Evolutionary conservation across 2,113 vertebrate species (phyloP), one percentile per base, ranked within the genome.

Genomic region (Heterotis niloticus): DNA sequence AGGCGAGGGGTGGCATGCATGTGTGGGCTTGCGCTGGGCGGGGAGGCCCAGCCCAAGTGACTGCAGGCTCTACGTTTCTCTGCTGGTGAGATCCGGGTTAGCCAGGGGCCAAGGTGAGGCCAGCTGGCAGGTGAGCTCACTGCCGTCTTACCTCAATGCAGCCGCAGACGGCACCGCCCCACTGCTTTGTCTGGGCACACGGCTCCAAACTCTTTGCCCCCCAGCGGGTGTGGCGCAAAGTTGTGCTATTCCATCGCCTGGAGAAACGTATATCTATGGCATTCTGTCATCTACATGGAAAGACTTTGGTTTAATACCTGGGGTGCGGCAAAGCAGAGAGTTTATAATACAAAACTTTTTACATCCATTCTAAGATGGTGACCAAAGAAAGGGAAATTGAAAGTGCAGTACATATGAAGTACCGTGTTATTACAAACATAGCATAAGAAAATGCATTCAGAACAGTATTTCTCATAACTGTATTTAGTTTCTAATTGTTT

Each of bases 81-180:
- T 28, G 51, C 57, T 57, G 54, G 71, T n/a, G 52, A 12, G 17
- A 51, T 23, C 34, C 18, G 5, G 51, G 69, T 72, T 10, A 24
- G 51, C 70, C 51, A 24, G n/a, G 34, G 70, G 34, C n/a, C 4
- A 26, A n/a, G 71, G 71, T 26, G 54, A 5, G 71, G 52, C 54
- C 52, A 24, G 71, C 24, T 10, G 4, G 5, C 57, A n/a, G 0
- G 14, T 74, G 71, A 74, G 71, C 54, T 74, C 71, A 59, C 23
- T n/a, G 51, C 24, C 26, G 71, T 54, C 71, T 74, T 54, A 74
- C 71, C 70, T 11, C 0, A 51, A 24, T 54, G 44, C 54, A 24
- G 11, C 71, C 54, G 54, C 54, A 74, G 71, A 74, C 54, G 10
- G 51, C 71, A 52, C 71, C 52, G 54, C 71, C 71, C 71, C 57